Base-by-base conservation (phyloP, 2,888 invertebrate genomes). In the Copidosoma aretas region DNA sequence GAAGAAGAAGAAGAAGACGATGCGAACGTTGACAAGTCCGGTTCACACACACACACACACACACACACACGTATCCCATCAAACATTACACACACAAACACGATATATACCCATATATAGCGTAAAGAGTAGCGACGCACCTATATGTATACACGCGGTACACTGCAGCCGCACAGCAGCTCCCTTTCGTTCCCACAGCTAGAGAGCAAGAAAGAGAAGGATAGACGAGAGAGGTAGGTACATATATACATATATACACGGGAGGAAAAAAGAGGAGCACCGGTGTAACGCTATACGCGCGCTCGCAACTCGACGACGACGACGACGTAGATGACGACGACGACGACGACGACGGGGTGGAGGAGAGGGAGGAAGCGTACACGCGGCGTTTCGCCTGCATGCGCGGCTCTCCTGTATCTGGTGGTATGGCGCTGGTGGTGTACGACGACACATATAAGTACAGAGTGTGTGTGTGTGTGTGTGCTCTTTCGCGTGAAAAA, bases 201-300 rank as follows among this genome's bases (percentile, higher is more conserved):
- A 24, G 56, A 54, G 19, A 49, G 19, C 17, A 49, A 49, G 19
- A 49, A 4, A 49, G n/a, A 17, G 19, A 10, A 49, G 10, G 53
- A 53, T 14, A 19, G 22, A 53, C 8, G 53, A 53, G 19, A 53
- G 53, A 3, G n/a, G n/a, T n/a, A n/a, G n/a, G n/a, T n/a, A n/a
- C n/a, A n/a, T n/a, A n/a, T 19, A 3, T 14, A 5, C 56, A 19
- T 24, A 14, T 19, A 22, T 39, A 53, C 39, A 24, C 15, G 54
- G 41, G 57, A 57, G 60, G 25, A 56, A 64, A 64, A 61, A 67
- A 52, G 56, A 56, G 64, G 67, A 24, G 51, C 24, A 54, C n/a
- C 51, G 49, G 56, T 63, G 71, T 71, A 71, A 71, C 71, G 71
- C 64, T 65, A 71, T 32, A 71, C 66, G 66, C 43, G 56, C 58